Percentiles rank a stretch among this genome's conserved stretches.
phyloP scores from a whole-genome alignment of 2,797 vertebrate species.

The Yasuhikotakia modesta region DNA sequence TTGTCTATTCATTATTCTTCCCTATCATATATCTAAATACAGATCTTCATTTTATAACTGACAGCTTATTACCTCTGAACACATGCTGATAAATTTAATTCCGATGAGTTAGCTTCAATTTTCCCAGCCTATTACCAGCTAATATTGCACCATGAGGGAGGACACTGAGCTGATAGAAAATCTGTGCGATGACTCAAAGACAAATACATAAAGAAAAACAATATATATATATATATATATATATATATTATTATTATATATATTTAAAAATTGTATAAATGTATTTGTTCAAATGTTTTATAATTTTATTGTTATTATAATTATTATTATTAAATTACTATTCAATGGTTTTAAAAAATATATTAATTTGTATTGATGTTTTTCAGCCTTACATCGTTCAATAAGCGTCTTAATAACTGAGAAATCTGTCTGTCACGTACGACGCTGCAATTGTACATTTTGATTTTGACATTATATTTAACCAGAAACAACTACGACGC shows the following conservation, averaged over 20 bases:
- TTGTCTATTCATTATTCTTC: constrained; percentile 79
- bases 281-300: constrained; percentile 3
- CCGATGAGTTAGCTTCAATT: constrained; percentile 82
- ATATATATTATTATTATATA: too few relatives aligned
- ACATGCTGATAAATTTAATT: constrained; percentile 85
- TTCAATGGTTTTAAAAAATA: neutral
- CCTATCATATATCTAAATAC: constrained; percentile 86
- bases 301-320: neutral
- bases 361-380: neutral
- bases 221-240: constrained; percentile 7
- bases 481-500: neutral
- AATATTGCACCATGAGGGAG: constrained; percentile 74
- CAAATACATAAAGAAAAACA: constrained; percentile 14
- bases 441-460: neutral
- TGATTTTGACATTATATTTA: neutral
- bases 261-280: too few relatives aligned
- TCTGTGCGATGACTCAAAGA: neutral
- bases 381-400: neutral
- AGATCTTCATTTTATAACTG: constrained; percentile 85
- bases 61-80: constrained; percentile 85
- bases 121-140: constrained; percentile 80
- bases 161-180: constrained; percentile 63
- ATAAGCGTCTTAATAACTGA: neutral
- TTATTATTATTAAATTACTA: neutral
- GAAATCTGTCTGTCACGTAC: neutral